Base-by-base conservation (phyloP, 2,797 vertebrate species). In the Acrossocheilus fasciatus region DNA sequence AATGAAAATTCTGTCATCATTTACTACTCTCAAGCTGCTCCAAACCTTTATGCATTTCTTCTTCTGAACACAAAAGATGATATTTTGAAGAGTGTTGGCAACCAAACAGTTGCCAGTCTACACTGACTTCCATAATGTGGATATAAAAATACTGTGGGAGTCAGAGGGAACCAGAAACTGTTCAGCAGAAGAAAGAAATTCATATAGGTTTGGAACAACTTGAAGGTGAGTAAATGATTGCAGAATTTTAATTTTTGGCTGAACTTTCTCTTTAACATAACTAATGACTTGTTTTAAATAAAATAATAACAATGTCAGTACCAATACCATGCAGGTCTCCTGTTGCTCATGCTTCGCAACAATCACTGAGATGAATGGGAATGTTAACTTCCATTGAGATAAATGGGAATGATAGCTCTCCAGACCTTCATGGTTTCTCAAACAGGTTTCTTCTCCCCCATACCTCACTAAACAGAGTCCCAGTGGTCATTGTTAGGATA, bases 401-500 rank as follows among this genome's bases (percentile, higher is more conserved):
- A 23, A 74, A 20, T 80, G 14, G 50, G 10, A 80, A 43, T 6
- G n/a, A 80, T 59, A 34, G 17, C n/a, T 66, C 41, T 64, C 57
- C 20, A 76, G 18, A 76, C 12, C 30, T 18, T 5, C 45, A 50
- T 62, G 14, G 12, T 84, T 36, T 76, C 43, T 45, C 43, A 50
- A 76, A 47, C 54, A 76, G 45, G 12, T 4, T 77, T 50, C 23
- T 69, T 34, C 30, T 47, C 45, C 30, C 39, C n/a, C 18, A 36
- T 41, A n/a, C 8, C 34, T 77, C 90, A 90, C 50, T 45, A 36
- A 36, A 84, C 85, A 83, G 50, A 20, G 64, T 91, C 91, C 86
- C 89, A 66, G 18, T 85, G 90, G 91, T 59, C 50, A 90, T 85
- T 72, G 52, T 57, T 87, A 39, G 26, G 76, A 89, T 89, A 86